Evolutionary conservation across 2,888 invertebrate species (phyloP).

Genomic region (Dorcus hopei): DNA sequence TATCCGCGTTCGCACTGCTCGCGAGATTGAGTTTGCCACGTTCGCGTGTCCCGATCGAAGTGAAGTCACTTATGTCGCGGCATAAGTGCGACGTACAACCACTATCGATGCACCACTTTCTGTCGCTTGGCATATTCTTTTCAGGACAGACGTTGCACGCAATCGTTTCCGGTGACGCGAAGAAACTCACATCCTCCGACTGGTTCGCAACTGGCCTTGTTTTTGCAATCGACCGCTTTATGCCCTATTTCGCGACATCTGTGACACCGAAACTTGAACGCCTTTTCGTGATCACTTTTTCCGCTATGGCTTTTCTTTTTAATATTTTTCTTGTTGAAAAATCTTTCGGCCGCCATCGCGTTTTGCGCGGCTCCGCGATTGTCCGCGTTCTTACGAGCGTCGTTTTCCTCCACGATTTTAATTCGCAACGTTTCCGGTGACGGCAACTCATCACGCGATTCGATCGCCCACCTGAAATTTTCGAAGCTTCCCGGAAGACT

Average conservation of each 20-base stretch:
- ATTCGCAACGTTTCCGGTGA: conserved; percentile 30
- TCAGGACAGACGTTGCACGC: background rate
- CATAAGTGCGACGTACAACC: conserved; percentile 6
- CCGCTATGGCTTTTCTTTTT: background rate
- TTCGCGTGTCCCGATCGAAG: background rate
- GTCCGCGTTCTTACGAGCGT: conserved; percentile 18
- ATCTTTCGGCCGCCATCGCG: background rate
- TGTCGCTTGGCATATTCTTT: background rate
- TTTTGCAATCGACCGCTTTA: conserved; percentile 4
- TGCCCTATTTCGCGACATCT: conserved; percentile 10
- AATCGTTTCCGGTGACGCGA: background rate
- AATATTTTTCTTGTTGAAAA: background rate
- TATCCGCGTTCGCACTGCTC: background rate
- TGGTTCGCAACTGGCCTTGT: background rate
- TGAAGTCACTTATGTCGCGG: background rate
- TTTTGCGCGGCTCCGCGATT: background rate
- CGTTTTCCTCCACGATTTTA: conserved; percentile 34
- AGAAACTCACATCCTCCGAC: background rate
- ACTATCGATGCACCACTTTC: conserved; percentile 6
- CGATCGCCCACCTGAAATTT: conserved; percentile 40
- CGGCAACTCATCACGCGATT: conserved; percentile 38
- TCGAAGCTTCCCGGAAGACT: conserved; percentile 37
- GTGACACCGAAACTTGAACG: conserved; percentile 7
- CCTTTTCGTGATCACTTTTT: background rate
- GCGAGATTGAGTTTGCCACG: conserved; percentile 4